These are phyloP conservation scores for Syrphus vitripennis DNA, from an alignment of 2,888 invertebrate genomes.

Conservation along the genomic window DNA sequence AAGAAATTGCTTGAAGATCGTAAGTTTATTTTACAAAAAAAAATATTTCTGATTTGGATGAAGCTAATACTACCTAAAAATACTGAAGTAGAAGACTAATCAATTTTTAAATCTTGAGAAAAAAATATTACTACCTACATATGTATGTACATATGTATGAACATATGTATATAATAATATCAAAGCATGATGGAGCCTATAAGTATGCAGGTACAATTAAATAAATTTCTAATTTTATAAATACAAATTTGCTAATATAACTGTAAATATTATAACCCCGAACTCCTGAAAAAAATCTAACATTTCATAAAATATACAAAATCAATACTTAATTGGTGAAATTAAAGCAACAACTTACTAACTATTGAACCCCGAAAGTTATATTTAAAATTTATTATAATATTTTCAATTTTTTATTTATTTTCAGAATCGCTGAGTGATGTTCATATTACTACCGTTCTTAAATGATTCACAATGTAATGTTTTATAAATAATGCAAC, in stretches of 20 bases:
- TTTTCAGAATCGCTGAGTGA: constrained; percentile 66
- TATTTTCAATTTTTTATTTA: neutral
- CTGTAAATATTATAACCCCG: neutral
- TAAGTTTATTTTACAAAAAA: neutral
- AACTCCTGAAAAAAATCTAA: constrained; percentile 4
- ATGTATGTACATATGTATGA: too few species aligned
- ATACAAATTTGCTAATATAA: neutral
- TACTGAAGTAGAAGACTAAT: neutral
- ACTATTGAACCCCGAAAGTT: neutral
- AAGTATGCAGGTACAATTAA: too few species aligned
- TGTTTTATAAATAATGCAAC: neutral
- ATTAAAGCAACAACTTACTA: neutral
- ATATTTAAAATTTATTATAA: neutral
- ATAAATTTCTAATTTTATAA: neutral
- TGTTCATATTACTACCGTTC: constrained; percentile 41
- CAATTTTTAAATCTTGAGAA: neutral
- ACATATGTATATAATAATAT: too few species aligned
- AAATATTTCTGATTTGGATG: neutral
- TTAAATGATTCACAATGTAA: constrained; percentile 31
- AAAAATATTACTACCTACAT: neutral
- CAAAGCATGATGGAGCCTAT: too few species aligned
- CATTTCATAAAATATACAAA: neutral
- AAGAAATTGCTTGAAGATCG: neutral
- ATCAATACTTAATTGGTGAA: neutral
- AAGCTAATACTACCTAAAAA: neutral